phyloP scores from a whole-genome alignment of 2,113 vertebrate species.

The Spheniscus mendiculus region DNA sequence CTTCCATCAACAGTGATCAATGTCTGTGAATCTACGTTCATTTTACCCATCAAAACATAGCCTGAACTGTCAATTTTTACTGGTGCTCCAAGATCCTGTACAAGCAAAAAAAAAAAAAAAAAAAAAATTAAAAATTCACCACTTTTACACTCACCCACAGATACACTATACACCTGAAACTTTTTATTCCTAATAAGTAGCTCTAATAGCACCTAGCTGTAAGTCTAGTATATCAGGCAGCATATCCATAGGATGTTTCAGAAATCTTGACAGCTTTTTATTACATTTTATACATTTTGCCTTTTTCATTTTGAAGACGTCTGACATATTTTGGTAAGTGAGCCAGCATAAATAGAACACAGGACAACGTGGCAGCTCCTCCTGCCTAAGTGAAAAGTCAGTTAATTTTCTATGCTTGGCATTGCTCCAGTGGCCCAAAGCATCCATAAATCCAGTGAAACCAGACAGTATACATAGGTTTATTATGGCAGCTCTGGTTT shows the following conservation, averaged over 20 bases:
- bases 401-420: background rate
- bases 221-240: background rate
- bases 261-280: background rate
- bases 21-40: conserved; percentile 63
- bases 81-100: conserved; percentile 77
- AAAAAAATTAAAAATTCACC: background rate
- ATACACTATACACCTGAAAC: background rate
- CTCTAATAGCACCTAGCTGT: background rate
- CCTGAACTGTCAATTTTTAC: conserved; percentile 71
- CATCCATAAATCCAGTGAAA: background rate
- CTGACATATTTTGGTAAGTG: background rate
- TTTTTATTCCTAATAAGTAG: background rate
- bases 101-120: background rate
- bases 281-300: background rate
- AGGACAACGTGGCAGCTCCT: background rate
- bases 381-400: background rate
- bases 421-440: background rate
- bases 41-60: conserved; percentile 45
- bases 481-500: background rate
- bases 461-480: background rate
- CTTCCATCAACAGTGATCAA: conserved; percentile 66
- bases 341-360: background rate
- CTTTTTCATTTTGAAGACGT: background rate
- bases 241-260: background rate
- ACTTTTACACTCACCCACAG: background rate